Evolutionary conservation across 2,888 invertebrate genomes (phyloP).

Genomic region (Drosophila atripex): DNA sequence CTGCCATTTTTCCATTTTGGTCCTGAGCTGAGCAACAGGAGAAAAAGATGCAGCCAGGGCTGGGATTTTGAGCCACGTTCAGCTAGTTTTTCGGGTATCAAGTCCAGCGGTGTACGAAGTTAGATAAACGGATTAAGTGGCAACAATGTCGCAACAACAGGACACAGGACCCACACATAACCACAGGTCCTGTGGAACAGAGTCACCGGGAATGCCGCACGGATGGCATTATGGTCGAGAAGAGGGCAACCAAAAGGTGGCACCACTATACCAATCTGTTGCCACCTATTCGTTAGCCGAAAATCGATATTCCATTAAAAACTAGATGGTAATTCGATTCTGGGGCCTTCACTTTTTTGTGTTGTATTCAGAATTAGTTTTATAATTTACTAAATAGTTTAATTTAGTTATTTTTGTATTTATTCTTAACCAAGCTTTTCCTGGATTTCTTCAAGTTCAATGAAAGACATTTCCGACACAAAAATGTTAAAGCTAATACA

Average conservation of each 20-base stretch:
- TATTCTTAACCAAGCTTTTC: not conserved
- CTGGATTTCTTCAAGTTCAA: not conserved
- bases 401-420: constrained; percentile 8
- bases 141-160: constrained; percentile 69
- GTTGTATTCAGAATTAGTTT: not conserved
- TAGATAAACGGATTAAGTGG: constrained; percentile 84
- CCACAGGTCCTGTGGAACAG: constrained; percentile 1
- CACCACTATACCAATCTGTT: constrained; percentile 16
- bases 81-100: constrained; percentile 67
- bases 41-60: constrained; percentile 49
- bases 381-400: no score
- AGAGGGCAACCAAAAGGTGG: constrained; percentile 41
- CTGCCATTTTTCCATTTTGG: constrained; percentile 15
- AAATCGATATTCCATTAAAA: constrained; percentile 71
- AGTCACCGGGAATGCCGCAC: not conserved
- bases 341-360: no score
- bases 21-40: constrained; percentile 30
- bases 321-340: not conserved
- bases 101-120: constrained; percentile 84
- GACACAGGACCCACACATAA: constrained; percentile 32
- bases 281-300: constrained; percentile 46
- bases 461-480: not conserved
- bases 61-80: constrained; percentile 68
- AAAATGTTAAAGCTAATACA: not conserved
- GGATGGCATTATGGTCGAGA: constrained; percentile 8